phyloP scores from a whole-genome alignment of 2,113 vertebrate species.

The Lophotis ruficrista region DNA sequence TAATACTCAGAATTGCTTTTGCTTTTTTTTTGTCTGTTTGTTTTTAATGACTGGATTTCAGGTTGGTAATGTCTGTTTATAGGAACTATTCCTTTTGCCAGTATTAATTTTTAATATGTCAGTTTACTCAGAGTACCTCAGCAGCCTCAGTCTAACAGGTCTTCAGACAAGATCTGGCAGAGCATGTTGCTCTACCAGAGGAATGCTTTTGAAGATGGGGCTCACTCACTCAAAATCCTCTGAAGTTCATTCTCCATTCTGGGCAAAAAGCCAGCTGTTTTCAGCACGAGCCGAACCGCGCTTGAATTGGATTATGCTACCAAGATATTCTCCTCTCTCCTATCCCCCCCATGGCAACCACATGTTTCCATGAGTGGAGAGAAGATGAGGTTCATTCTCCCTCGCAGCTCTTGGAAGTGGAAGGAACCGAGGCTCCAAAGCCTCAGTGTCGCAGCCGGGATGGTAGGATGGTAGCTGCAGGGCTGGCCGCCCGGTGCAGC shows the following conservation, averaged over 20 bases:
- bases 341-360: constrained; percentile 25
- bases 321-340: constrained; percentile 7
- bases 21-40: not conserved
- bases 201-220: constrained; percentile 57
- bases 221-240: constrained; percentile 15
- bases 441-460: not conserved
- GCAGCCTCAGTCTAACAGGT: not conserved
- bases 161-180: not conserved
- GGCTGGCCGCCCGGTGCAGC: not conserved
- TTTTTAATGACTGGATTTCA: not conserved
- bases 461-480: accelerated
- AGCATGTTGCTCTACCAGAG: constrained; percentile 20
- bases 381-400: constrained; percentile 4
- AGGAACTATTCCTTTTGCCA: not conserved
- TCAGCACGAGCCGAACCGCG: not conserved
- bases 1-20: not conserved
- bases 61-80: not conserved
- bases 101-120: not conserved
- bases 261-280: constrained; percentile 54
- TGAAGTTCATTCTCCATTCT: constrained; percentile 44
- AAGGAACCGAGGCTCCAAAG: not conserved
- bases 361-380: not conserved
- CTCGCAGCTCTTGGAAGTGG: not conserved
- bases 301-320: constrained; percentile 22
- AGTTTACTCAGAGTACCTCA: not conserved